Conservation (phyloP, 2,113 vertebrate species). For the Amazona guildingii region DNA sequence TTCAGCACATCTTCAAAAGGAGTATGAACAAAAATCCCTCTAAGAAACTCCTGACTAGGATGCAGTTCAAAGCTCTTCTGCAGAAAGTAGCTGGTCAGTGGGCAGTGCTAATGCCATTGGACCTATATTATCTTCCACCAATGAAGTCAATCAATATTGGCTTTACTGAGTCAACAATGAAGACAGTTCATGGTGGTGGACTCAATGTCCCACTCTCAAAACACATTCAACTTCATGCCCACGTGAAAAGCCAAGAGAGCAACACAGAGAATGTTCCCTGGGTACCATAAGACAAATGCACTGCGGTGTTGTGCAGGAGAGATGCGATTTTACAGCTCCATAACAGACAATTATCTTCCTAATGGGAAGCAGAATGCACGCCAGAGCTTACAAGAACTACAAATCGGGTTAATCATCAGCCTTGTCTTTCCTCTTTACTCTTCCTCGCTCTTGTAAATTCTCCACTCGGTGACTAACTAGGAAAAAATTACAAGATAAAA, state of each 20-base stretch:
- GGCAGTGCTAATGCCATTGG: not conserved
- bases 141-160: not conserved
- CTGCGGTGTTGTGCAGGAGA: not conserved
- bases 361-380: not conserved
- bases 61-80: not conserved
- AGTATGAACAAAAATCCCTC: not conserved
- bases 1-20: not conserved
- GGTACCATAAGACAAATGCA: not conserved
- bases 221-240: not conserved
- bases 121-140: not conserved
- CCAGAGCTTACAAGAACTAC: constrained; percentile 4
- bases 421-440: constrained; percentile 7
- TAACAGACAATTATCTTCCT: constrained; percentile 17
- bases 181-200: not conserved
- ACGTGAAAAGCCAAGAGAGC: not conserved
- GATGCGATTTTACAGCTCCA: not conserved
- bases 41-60: not conserved
- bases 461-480: constrained; percentile 17
- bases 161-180: not conserved
- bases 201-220: not conserved
- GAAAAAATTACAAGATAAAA: constrained; percentile 35
- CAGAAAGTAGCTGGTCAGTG: not conserved
- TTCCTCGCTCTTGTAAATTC: constrained; percentile 22
- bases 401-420: constrained; percentile 56
- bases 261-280: not conserved